Evolutionary conservation across 2,888 invertebrate species (phyloP).

Genomic region (Deilephila elpenor): DNA sequence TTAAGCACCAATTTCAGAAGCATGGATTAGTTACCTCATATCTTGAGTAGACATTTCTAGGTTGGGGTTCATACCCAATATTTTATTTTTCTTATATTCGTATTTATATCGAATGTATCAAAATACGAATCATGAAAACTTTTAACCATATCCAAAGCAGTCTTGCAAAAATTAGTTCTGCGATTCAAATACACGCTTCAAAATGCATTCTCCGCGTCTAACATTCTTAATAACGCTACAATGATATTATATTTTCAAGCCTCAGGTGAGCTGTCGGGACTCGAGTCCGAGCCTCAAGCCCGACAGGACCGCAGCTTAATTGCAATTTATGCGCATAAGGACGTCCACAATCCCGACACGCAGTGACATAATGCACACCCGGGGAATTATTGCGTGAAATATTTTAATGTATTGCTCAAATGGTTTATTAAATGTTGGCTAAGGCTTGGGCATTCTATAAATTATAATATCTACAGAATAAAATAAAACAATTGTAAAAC

Average conservation of each 20-base stretch:
- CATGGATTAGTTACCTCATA: too few relatives aligned
- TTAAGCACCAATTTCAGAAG: too few relatives aligned
- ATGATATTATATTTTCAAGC: slow-evolving; percentile 36
- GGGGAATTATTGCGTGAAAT: background rate
- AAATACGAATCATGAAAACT: background rate
- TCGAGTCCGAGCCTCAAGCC: slow-evolving; percentile 27
- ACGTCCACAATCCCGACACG: slow-evolving; percentile 33
- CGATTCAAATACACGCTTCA: background rate
- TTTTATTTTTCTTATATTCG: too few relatives aligned
- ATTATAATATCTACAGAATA: too few relatives aligned
- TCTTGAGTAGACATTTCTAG: too few relatives aligned
- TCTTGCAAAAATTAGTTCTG: background rate
- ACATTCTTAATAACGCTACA: slow-evolving; percentile 37
- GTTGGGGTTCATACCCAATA: too few relatives aligned
- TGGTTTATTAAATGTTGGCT: too few relatives aligned
- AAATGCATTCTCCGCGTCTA: background rate
- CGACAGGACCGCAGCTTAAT: slow-evolving; percentile 47
- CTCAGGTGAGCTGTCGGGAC: slow-evolving; percentile 22
- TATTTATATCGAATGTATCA: too few relatives aligned
- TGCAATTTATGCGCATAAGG: slow-evolving; percentile 50
- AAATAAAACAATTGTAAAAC: too few relatives aligned
- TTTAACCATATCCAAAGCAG: background rate
- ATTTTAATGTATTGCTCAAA: background rate
- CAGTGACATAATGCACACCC: slow-evolving; percentile 28
- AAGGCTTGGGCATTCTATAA: too few relatives aligned